Conservation (phyloP, 2,113 vertebrate genomes). For the Chinchilla lanigera region DNA sequence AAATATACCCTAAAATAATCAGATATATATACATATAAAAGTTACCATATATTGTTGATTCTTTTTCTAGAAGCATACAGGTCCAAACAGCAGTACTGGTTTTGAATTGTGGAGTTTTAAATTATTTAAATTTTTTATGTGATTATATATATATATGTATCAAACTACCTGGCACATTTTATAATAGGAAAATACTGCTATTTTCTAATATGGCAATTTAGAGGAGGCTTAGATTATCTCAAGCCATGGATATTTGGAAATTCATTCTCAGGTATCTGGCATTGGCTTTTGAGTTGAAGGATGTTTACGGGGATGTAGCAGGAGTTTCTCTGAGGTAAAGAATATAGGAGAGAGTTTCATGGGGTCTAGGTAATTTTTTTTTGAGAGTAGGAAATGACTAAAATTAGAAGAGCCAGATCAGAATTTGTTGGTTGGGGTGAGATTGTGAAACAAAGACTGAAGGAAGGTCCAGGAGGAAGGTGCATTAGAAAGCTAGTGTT, state of each 20-base stretch:
- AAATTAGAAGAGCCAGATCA: not conserved
- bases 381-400: not conserved
- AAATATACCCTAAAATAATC: not conserved
- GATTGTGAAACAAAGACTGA: not conserved
- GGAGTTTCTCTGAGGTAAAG: not conserved
- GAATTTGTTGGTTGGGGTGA: not conserved
- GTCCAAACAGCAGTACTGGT: not conserved
- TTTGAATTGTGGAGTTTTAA: not conserved
- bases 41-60: not conserved
- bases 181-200: not conserved
- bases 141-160: not conserved
- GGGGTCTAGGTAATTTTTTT: not conserved
- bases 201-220: not conserved
- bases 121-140: not conserved
- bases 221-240: not conserved
- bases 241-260: not conserved
- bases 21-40: not conserved
- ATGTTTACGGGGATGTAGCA: not conserved
- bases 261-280: not conserved
- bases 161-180: not conserved
- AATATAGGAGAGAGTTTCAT: not conserved
- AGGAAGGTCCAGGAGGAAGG: not conserved
- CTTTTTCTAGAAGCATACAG: not conserved
- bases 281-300: not conserved
- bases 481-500: not conserved